phyloP scores from a whole-genome alignment of 2,797 vertebrate genomes.

The Microtus obscurus region DNA sequence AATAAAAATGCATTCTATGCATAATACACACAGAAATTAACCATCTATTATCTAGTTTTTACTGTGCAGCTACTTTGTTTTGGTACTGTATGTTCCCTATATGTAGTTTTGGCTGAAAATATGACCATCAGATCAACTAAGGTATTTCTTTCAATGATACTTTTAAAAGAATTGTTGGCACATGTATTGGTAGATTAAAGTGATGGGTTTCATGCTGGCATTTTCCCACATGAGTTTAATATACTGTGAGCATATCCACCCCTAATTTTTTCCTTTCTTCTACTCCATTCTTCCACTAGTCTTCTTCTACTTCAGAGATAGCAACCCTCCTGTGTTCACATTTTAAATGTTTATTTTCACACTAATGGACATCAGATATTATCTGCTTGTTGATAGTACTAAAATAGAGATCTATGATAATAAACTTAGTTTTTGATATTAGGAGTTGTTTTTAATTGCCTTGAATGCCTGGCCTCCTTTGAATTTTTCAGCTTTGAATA shows the following conservation, averaged over 20 bases:
- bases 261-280: neutral
- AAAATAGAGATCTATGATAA: neutral
- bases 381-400: neutral
- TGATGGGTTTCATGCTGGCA: neutral
- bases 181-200: neutral
- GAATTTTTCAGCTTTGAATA: neutral
- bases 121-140: neutral
- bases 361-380: neutral
- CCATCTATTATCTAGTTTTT: neutral
- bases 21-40: neutral
- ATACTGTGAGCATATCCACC: neutral
- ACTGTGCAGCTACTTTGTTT: neutral
- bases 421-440: conserved; percentile 19
- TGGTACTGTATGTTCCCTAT: neutral
- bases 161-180: neutral
- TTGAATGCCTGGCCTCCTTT: neutral
- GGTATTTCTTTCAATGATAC: neutral
- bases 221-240: neutral
- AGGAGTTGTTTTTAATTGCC: neutral
- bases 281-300: neutral
- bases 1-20: neutral
- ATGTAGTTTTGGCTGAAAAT: neutral
- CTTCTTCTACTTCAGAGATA: neutral
- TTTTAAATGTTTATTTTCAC: neutral
- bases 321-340: too few relatives aligned